Conservation (phyloP, 2,797 vertebrate genomes). For the Acipenser ruthenus region DNA sequence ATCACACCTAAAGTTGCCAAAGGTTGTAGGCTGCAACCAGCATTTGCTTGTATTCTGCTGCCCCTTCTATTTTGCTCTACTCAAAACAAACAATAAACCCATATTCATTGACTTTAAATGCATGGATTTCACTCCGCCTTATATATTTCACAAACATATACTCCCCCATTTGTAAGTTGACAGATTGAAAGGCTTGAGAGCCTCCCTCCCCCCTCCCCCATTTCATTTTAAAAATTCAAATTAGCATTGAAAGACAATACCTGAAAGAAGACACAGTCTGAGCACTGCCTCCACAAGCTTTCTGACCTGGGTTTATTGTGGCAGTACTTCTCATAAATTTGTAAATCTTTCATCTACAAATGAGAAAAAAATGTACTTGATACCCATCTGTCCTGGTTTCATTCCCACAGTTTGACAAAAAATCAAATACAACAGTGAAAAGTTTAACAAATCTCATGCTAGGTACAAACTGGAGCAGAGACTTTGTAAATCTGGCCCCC, state of each 20-base stretch:
- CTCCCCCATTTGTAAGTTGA: too few relatives aligned
- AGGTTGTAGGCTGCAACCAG: not conserved
- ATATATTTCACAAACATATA: too few relatives aligned
- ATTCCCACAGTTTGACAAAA: too few relatives aligned
- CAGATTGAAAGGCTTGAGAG: too few relatives aligned
- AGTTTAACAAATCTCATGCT: not conserved
- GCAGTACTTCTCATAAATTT: slow-evolving; percentile 97
- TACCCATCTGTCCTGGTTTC: not conserved
- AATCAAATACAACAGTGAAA: too few relatives aligned
- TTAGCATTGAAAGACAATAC: slow-evolving; percentile 39
- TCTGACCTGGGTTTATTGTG: slow-evolving; percentile 98
- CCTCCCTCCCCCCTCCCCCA: too few relatives aligned
- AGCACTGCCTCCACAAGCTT: slow-evolving; percentile 93
- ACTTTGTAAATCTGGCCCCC: too few relatives aligned
- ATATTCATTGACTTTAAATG: not conserved
- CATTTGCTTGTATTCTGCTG: too few relatives aligned
- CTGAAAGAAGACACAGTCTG: slow-evolving; percentile 92
- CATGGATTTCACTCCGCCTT: too few relatives aligned
- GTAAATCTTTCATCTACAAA: slow-evolving; percentile 87
- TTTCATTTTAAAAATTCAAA: too few relatives aligned
- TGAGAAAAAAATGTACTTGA: not conserved
- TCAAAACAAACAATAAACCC: not conserved
- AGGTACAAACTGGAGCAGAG: too few relatives aligned
- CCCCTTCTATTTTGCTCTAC: too few relatives aligned
- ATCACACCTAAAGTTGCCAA: not conserved